Conservation (phyloP, 2,888 invertebrate species). For the Malacosoma neustria region DNA sequence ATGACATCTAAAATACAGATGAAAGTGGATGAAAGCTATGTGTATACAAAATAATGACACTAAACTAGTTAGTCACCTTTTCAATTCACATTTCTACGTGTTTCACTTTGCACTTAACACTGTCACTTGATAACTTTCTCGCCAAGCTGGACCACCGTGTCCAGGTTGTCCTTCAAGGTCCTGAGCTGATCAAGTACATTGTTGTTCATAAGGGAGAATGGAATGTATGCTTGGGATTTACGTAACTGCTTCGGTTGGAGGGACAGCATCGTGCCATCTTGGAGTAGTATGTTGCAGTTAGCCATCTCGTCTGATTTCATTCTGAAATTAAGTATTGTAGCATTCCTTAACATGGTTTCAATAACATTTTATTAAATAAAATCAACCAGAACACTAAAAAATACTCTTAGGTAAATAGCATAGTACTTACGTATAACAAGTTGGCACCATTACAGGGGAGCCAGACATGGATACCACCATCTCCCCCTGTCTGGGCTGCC, state of each 20-base stretch:
- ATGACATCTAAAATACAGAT: too few species aligned
- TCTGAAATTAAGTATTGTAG: constrained; percentile 36
- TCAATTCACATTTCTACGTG: too few species aligned
- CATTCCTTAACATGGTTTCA: too few species aligned
- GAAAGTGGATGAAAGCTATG: too few species aligned
- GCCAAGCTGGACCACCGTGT: constrained; percentile 47
- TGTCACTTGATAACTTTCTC: constrained; percentile 35
- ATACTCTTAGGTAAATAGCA: background rate
- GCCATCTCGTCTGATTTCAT: constrained; percentile 69
- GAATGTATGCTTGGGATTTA: constrained; percentile 55
- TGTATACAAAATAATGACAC: too few species aligned
- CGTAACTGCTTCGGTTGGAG: constrained; percentile 72
- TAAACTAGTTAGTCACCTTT: too few species aligned
- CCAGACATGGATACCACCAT: constrained; percentile 80
- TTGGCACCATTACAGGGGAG: constrained; percentile 77
- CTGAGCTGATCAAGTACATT: constrained; percentile 60
- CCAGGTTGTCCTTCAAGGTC: constrained; percentile 67
- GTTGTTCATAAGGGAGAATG: constrained; percentile 54
- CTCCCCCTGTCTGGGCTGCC: constrained; percentile 77
- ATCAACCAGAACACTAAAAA: too few species aligned
- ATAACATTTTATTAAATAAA: too few species aligned
- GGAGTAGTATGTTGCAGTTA: constrained; percentile 79
- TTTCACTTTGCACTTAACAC: constrained; percentile 3
- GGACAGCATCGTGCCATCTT: constrained; percentile 77
- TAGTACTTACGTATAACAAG: constrained; percentile 36